Percentiles rank a stretch among this genome's conserved stretches.
phyloP scores from a whole-genome alignment of 2,888 invertebrate genomes.

The Pharmacophagus antenor region DNA sequence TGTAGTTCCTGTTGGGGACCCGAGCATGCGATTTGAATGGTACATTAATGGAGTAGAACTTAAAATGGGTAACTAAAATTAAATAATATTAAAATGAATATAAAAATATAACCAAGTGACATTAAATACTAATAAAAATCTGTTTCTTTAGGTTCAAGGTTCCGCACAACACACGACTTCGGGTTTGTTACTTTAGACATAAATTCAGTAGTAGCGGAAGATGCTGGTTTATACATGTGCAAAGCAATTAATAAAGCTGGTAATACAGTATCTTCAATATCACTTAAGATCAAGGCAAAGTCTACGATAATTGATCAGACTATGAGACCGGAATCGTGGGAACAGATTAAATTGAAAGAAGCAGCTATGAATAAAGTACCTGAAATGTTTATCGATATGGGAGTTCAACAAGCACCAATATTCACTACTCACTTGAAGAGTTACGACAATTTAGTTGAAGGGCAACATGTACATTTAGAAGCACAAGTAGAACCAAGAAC shows the following conservation, averaged over 20 bases:
- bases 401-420: slow-evolving; percentile 95
- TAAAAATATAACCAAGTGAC: too few species aligned
- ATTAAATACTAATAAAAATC: not conserved
- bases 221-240: slow-evolving; percentile 96
- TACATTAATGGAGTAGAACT: slow-evolving; percentile 96
- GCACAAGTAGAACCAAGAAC: slow-evolving; percentile 95
- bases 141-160: slow-evolving; percentile 85
- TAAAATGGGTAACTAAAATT: slow-evolving; percentile 86
- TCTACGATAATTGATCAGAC: slow-evolving; percentile 91
- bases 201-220: slow-evolving; percentile 91
- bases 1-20: slow-evolving; percentile 96
- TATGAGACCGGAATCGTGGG: slow-evolving; percentile 94
- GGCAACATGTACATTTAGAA: slow-evolving; percentile 92
- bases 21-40: slow-evolving; percentile 96
- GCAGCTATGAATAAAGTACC: slow-evolving; percentile 95
- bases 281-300: slow-evolving; percentile 92
- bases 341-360: slow-evolving; percentile 94
- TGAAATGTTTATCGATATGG: slow-evolving; percentile 91
- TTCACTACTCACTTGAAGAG: slow-evolving; percentile 95
- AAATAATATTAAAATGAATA: not conserved
- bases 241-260: slow-evolving; percentile 96
- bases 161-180: slow-evolving; percentile 95
- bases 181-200: slow-evolving; percentile 97
- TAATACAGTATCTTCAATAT: slow-evolving; percentile 95
- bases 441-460: slow-evolving; percentile 90